These are phyloP conservation scores for Lutraria lutraria DNA, from an alignment of 2,888 invertebrate species.

Conservation along the genomic window DNA sequence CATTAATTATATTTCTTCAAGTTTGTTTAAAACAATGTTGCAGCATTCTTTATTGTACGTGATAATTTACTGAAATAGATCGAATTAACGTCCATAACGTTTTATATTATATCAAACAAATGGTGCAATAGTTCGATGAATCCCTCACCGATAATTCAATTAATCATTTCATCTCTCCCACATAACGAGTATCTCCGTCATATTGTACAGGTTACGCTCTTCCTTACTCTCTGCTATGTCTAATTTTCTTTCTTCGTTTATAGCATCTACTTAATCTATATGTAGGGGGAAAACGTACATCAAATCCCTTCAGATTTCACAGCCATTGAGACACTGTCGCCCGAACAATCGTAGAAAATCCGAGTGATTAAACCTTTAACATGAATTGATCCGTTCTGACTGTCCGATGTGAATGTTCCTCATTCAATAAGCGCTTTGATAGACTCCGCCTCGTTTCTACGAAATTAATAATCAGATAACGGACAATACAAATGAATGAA, in stretches of 20 bases:
- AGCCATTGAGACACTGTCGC: slow-evolving; percentile 30
- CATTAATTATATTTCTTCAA: not conserved
- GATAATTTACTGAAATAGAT: not conserved
- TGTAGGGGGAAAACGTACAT: slow-evolving; percentile 36
- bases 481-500: slow-evolving; percentile 35
- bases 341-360: slow-evolving; percentile 49
- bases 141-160: not conserved
- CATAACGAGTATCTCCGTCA: not conserved
- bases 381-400: slow-evolving; percentile 53
- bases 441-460: slow-evolving; percentile 45
- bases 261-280: slow-evolving; percentile 40
- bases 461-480: slow-evolving; percentile 54
- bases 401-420: slow-evolving; percentile 43
- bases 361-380: slow-evolving; percentile 45
- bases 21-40: not conserved
- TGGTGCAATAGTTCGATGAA: not conserved
- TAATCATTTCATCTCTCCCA: slow-evolving; percentile 22
- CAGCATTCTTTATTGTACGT: not conserved
- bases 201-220: slow-evolving; percentile 21
- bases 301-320: slow-evolving; percentile 47
- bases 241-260: slow-evolving; percentile 24
- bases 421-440: slow-evolving; percentile 41
- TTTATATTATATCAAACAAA: not conserved
- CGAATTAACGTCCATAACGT: not conserved
- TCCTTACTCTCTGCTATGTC: not conserved